A percentile compares a stretch with the other conserved stretches of the same genome.
These are phyloP conservation scores for Artibeus jamaicensis DNA, from an alignment of 2,797 vertebrate genomes.

Conservation along the genomic window DNA sequence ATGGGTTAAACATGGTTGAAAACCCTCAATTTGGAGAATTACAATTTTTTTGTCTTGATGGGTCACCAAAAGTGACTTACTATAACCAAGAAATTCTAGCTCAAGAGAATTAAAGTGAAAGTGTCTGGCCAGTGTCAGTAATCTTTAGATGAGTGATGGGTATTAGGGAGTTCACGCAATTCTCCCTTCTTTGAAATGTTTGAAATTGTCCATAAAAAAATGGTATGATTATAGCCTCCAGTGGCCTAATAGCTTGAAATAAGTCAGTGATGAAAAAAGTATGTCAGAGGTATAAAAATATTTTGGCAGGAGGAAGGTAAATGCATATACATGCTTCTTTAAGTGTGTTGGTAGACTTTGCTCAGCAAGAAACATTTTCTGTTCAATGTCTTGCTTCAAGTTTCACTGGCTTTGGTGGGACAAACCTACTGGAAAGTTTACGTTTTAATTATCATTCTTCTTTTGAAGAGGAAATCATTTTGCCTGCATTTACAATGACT, in stretches of 20 bases:
- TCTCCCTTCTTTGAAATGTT: not conserved
- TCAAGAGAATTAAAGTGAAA: not conserved
- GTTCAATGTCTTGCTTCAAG: not conserved
- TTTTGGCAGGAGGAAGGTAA: not conserved
- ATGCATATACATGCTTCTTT: not conserved
- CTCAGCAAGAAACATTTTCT: not conserved
- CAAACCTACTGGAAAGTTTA: not conserved
- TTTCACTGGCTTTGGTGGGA: not conserved
- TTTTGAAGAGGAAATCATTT: not conserved
- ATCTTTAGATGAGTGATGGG: not conserved
- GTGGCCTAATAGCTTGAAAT: not conserved
- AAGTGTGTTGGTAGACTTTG: not conserved
- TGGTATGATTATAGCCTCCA: not conserved
- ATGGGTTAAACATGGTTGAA: not conserved
- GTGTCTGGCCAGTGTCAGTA: not conserved
- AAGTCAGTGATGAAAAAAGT: not conserved
- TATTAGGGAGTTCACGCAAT: not conserved
- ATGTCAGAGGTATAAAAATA: not conserved
- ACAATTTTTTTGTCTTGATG: not conserved
- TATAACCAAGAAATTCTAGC: not conserved
- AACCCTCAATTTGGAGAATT: not conserved
- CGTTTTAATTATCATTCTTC: not conserved
- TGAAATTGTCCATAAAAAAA: conserved; percentile 13
- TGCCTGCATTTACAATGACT: not conserved
- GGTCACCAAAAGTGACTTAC: not conserved